Evolutionary conservation across 2,113 vertebrate genomes (phyloP).

Genomic region (Hippocampus abdominalis): DNA sequence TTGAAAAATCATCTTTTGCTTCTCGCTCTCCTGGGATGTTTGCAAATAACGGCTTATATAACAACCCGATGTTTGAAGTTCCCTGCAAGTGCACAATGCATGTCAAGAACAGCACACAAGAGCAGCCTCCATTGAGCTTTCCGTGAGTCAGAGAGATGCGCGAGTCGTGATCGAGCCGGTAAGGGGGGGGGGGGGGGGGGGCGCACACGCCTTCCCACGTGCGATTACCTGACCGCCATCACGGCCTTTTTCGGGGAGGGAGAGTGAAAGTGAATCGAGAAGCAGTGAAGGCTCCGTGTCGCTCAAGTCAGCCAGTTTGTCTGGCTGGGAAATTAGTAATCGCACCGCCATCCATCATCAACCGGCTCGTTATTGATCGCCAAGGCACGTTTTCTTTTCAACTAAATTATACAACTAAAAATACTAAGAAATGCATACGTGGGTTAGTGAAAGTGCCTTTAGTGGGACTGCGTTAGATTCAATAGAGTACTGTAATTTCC

Average conservation of each 20-base stretch:
- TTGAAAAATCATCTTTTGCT: slow-evolving; percentile 27
- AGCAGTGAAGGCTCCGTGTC: slow-evolving; percentile 33
- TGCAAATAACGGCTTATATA: slow-evolving; percentile 11
- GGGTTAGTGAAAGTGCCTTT: not conserved
- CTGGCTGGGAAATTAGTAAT: slow-evolving; percentile 76
- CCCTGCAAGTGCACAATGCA: not conserved
- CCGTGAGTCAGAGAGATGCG: slow-evolving; percentile 17
- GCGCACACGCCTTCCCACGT: slow-evolving; percentile 34
- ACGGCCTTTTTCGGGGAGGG: slow-evolving; percentile 42
- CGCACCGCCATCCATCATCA: slow-evolving; percentile 72
- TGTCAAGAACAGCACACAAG: not conserved
- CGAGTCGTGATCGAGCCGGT: slow-evolving; percentile 14
- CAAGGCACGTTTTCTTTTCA: slow-evolving; percentile 66
- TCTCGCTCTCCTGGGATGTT: slow-evolving; percentile 1
- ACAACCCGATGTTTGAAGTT: slow-evolving; percentile 5
- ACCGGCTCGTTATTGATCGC: slow-evolving; percentile 72
- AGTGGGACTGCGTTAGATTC: no score
- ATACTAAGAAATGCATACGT: slow-evolving; percentile 61
- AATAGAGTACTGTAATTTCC: no score
- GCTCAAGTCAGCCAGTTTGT: slow-evolving; percentile 57
- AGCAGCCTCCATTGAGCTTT: slow-evolving; percentile 28
- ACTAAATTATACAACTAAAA: slow-evolving; percentile 71
- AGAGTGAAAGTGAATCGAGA: slow-evolving; percentile 44
- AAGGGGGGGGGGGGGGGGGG: not conserved
- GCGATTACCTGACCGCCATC: slow-evolving; percentile 49